Evolutionary conservation across 2,113 vertebrate genomes (phyloP).

Genomic region (Odontesthes bonariensis): DNA sequence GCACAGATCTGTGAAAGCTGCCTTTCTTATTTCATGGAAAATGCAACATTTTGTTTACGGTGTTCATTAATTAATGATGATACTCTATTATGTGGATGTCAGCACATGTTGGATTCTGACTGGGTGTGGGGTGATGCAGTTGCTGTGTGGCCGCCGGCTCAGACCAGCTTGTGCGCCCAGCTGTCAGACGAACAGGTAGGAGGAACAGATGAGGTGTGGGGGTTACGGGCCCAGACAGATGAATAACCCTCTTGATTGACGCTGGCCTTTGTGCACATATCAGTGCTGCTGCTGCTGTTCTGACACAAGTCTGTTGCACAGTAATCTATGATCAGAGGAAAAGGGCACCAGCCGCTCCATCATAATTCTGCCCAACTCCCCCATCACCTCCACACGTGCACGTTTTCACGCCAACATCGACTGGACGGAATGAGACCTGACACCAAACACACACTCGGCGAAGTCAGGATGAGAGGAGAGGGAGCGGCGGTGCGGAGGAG

Average conservation of each 20-base stretch:
- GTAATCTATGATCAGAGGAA: conserved; percentile 83
- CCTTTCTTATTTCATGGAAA: too few relatives aligned
- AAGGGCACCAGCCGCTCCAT: conserved; percentile 79
- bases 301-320: conserved; percentile 77
- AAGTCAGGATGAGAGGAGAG: conserved; percentile 35
- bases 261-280: conserved; percentile 78
- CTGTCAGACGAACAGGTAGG: conserved; percentile 75
- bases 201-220: conserved; percentile 68
- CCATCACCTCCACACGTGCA: conserved; percentile 19
- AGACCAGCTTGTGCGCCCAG: conserved; percentile 45
- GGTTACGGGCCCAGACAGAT: conserved; percentile 71
- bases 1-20: too few relatives aligned
- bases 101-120: not conserved
- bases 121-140: not conserved
- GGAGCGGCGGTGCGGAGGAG: too few relatives aligned
- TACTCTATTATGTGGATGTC: not conserved
- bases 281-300: conserved; percentile 63
- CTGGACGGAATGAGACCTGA: conserved; percentile 60
- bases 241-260: conserved; percentile 79
- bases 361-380: conserved; percentile 69
- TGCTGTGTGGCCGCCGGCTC: conserved; percentile 41
- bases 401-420: conserved; percentile 35
- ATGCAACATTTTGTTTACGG: too few relatives aligned
- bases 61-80: conserved; percentile 1
- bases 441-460: conserved; percentile 59